A percentile compares a stretch with the other conserved stretches of the same genome.
Evolutionary conservation across 2,888 invertebrate species (phyloP).

Genomic region (Heliconius ismenius): DNA sequence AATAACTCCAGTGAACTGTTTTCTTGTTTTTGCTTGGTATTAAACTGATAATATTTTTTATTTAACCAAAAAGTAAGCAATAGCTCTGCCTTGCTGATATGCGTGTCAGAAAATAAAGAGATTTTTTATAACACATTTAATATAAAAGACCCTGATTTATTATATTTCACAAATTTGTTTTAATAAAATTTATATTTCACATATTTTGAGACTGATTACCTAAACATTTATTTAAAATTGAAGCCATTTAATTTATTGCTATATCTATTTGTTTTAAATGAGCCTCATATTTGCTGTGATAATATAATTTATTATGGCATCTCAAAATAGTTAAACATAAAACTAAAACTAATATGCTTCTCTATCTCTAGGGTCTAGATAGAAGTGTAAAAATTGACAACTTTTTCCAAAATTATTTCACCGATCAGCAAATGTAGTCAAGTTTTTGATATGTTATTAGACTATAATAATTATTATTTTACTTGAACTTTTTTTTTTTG

Average conservation of each 20-base stretch:
- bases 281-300: constrained; percentile 73
- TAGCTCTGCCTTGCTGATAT: not conserved
- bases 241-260: not conserved
- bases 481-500: not conserved
- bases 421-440: not conserved
- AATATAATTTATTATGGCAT: constrained; percentile 42
- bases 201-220: not conserved
- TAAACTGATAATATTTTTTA: not conserved
- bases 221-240: not conserved
- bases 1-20: not conserved
- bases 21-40: not conserved
- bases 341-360: not conserved
- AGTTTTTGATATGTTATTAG: not conserved
- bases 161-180: not conserved
- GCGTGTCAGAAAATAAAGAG: not conserved
- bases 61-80: not conserved
- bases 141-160: not conserved
- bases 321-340: not conserved
- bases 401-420: no score
- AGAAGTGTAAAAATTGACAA: no score
- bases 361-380: not conserved
- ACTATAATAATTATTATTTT: not conserved
- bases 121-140: not conserved
- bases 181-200: not conserved
- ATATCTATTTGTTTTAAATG: constrained; percentile 52